phyloP scores from a whole-genome alignment of 2,797 vertebrate genomes.

The Halcyon leucocephala region DNA sequence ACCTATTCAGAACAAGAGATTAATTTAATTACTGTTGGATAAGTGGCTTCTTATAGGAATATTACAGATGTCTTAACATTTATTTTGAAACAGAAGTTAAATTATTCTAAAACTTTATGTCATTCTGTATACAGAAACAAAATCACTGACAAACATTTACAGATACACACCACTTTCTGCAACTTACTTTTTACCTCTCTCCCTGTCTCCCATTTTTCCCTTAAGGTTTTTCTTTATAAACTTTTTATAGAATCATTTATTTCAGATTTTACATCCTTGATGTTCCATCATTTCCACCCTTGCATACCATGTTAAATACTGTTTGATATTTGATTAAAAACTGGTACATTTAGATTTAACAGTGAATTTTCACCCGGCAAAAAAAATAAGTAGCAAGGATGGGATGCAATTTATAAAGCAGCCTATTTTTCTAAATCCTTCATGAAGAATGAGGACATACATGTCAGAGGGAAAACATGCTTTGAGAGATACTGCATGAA shows the following conservation, averaged over 20 bases:
- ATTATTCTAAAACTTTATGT: background rate
- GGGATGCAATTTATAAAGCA: background rate
- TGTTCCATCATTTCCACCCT: background rate
- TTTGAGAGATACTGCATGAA: background rate
- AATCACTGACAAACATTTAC: background rate
- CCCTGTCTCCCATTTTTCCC: background rate
- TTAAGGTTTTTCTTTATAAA: background rate
- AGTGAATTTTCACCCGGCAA: background rate
- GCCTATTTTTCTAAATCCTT: background rate
- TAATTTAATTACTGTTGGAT: background rate
- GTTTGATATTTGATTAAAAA: background rate
- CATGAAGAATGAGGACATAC: background rate
- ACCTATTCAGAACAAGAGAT: background rate
- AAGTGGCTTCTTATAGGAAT: background rate
- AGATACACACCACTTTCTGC: background rate
- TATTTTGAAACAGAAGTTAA: background rate
- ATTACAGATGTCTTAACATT: background rate
- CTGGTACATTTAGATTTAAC: background rate
- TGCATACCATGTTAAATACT: background rate
- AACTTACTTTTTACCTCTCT: background rate
- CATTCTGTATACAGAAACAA: background rate
- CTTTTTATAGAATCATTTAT: background rate
- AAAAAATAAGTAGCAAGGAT: background rate
- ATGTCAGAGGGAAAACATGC: background rate
- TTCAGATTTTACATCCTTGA: background rate